Evolutionary conservation across 2,113 vertebrate species (phyloP).

Genomic region (Ahaetulla prasina): DNA sequence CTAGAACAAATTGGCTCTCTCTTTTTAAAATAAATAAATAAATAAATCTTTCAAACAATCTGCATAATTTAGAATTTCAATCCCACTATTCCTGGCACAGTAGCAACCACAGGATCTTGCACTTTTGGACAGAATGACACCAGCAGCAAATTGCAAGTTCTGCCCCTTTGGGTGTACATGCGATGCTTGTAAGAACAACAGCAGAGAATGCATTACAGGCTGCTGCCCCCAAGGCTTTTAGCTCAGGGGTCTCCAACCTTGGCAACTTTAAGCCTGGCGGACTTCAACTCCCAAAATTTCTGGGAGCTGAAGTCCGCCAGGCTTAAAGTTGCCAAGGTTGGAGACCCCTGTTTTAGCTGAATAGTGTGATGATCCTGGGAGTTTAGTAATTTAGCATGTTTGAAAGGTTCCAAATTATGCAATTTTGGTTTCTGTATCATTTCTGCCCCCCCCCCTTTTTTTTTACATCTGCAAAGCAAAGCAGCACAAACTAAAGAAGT

Average conservation of each 20-base stretch:
- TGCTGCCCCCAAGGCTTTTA: background rate
- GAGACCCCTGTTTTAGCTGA: too few species aligned
- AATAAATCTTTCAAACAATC: background rate
- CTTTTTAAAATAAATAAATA: background rate
- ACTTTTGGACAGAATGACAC: background rate
- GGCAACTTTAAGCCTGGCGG: too few species aligned
- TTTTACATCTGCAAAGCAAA: constrained; percentile 51
- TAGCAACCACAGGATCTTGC: background rate
- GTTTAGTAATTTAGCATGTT: background rate
- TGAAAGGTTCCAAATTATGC: background rate
- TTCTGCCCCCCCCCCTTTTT: constrained; percentile 34
- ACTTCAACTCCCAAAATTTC: too few species aligned
- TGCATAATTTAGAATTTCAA: background rate
- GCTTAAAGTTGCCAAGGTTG: too few species aligned
- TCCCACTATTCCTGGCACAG: background rate
- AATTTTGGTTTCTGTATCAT: constrained; percentile 37
- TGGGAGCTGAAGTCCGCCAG: too few species aligned
- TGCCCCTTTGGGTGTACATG: background rate
- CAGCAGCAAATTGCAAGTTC: background rate
- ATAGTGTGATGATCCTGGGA: background rate
- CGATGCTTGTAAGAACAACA: background rate
- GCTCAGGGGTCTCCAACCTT: too few species aligned
- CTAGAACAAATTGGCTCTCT: background rate
- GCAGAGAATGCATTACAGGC: background rate
- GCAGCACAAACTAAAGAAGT: background rate